Conservation (phyloP, 2,113 vertebrate species). For the Eonycteris spelaea region DNA sequence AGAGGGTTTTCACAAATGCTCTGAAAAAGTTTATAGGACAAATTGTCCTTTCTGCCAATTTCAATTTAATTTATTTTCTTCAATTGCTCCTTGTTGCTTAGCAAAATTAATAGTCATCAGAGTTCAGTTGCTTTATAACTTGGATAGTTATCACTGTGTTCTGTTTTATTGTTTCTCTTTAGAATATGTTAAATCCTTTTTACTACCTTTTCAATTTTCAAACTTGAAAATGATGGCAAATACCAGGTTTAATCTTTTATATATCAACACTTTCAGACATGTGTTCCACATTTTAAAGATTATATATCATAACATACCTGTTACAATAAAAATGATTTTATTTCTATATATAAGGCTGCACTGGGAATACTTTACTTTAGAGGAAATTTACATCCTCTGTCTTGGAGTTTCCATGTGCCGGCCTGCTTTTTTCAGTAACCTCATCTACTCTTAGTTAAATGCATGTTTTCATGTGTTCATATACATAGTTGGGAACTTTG, state of each 20-base stretch:
- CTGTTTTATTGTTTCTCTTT: background rate
- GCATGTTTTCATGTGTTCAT: background rate
- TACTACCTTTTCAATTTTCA: background rate
- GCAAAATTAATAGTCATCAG: conserved; percentile 70
- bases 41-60: conserved; percentile 65
- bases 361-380: background rate
- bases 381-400: background rate
- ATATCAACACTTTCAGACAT: background rate
- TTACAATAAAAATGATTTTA: background rate
- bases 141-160: conserved; percentile 48
- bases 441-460: background rate
- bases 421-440: background rate
- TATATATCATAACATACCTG: background rate
- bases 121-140: conserved; percentile 56
- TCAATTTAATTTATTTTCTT: conserved; percentile 73
- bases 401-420: background rate
- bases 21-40: conserved; percentile 66
- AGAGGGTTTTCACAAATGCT: conserved; percentile 73
- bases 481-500: background rate
- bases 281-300: background rate
- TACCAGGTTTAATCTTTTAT: background rate
- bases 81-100: conserved; percentile 67
- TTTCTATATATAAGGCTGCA: background rate
- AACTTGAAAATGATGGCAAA: background rate
- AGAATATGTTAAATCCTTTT: conserved; percentile 33